Evolutionary conservation across 2,888 invertebrate genomes (phyloP), one percentile per base, ranked within the genome.

Genomic region (Deroplatys truncata): DNA sequence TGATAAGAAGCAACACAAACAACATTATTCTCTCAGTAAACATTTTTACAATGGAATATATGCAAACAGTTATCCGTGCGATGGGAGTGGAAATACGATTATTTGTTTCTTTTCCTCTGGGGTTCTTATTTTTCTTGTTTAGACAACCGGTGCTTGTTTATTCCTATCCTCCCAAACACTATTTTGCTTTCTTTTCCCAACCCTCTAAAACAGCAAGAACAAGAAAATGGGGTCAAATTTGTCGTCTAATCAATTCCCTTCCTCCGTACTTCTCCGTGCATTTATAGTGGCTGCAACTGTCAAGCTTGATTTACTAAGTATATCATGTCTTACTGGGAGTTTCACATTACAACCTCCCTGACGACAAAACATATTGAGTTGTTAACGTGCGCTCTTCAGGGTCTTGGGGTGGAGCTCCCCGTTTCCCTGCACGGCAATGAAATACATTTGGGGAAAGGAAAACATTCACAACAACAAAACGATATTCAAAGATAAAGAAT

Each of bases 211-310:
- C 3, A 20, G 56, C 56, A 72, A 43, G 43, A 43, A 49, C 84
- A 49, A 49, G 25, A 86, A 84, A 89, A 89, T 72, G 86, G 82
- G 89, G 31, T 84, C 83, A 86, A 87, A 89, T 89, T 84, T 89
- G 89, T 89, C 87, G 89, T 89, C 87, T 49, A 86, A 89, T 89
- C 86, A 86, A 86, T 86, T 89, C 35, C 83, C 8, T 35, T 43
- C 87, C 82, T n/a, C 15, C 82, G 31, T 28, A 28, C 20, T 86
- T 72, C 86, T 72, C 29, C 43, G 82, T 82, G 31, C 35, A 87
- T 83, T 82, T 87, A n/a, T 35, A 43, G 31, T 87, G 29, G 35
- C 82, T 87, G 28, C 35, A 83, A 82, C 29, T 87, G 82, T 35
- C 87, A 87, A 82, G 35, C 15, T 83, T 83, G 82, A 87, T 83